Percentiles rank a stretch among this genome's conserved stretches.
Evolutionary conservation across 2,113 vertebrate genomes (phyloP).

Genomic region (Ceuthmochares aereus): DNA sequence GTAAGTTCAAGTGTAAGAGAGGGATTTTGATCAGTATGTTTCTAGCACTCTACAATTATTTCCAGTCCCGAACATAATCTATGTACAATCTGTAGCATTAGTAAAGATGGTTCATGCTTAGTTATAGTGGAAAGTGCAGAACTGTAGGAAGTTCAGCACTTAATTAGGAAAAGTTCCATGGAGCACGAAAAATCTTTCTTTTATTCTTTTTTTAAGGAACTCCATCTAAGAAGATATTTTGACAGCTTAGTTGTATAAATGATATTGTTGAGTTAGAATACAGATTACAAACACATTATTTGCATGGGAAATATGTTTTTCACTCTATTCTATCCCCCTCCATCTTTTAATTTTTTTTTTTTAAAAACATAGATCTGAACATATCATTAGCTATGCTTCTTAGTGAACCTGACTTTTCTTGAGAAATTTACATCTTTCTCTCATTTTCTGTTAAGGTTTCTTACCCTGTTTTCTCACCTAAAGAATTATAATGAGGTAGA

Average conservation of each 20-base stretch:
- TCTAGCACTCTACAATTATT: background rate
- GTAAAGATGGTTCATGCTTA: background rate
- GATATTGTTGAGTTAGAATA: slow-evolving; percentile 12
- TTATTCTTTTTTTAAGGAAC: background rate
- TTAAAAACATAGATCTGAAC: slow-evolving; percentile 86
- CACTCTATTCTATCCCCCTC: slow-evolving; percentile 17
- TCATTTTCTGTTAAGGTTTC: slow-evolving; percentile 89
- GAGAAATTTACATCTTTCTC: slow-evolving; percentile 95
- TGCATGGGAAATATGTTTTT: slow-evolving; percentile 61
- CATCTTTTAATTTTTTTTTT: slow-evolving; percentile 70
- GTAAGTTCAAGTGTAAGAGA: background rate
- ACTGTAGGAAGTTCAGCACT: background rate
- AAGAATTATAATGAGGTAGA: slow-evolving; percentile 98
- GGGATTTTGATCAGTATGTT: background rate
- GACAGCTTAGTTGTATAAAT: slow-evolving; percentile 50
- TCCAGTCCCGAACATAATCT: background rate
- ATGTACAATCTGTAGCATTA: background rate
- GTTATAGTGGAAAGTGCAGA: background rate
- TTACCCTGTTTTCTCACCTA: slow-evolving; percentile 89
- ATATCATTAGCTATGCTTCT: slow-evolving; percentile 84
- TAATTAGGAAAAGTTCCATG: slow-evolving; percentile 44
- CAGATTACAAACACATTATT: slow-evolving; percentile 68
- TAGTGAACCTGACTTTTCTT: slow-evolving; percentile 86
- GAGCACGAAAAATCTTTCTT: slow-evolving; percentile 20
- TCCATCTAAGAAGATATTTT: slow-evolving; percentile 16